A percentile compares a stretch with the other conserved stretches of the same genome.
Conservation (phyloP, 2,888 invertebrate genomes). For the Ormyrus thymus region DNA sequence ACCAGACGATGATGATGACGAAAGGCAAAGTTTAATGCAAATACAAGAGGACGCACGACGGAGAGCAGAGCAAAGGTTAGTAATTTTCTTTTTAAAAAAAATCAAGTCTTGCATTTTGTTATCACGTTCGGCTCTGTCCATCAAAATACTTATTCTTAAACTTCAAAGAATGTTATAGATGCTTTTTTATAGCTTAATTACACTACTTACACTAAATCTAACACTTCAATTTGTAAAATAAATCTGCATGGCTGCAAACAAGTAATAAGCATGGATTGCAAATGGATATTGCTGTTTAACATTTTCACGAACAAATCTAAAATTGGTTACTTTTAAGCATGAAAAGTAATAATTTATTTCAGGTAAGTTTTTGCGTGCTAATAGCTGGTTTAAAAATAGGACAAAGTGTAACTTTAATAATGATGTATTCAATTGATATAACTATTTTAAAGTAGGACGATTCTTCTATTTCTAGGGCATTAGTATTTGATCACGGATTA, state of each 20-base stretch:
- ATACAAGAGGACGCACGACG: slow-evolving; percentile 66
- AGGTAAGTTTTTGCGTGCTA: slow-evolving; percentile 32
- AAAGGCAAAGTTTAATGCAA: slow-evolving; percentile 67
- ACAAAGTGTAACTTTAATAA: neutral
- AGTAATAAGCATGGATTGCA: slow-evolving; percentile 39
- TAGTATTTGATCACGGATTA: slow-evolving; percentile 88
- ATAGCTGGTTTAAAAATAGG: slow-evolving; percentile 23
- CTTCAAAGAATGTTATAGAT: slow-evolving; percentile 46
- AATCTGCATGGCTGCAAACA: slow-evolving; percentile 39
- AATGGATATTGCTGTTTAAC: slow-evolving; percentile 41
- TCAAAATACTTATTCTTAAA: slow-evolving; percentile 23
- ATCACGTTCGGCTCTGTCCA: slow-evolving; percentile 13
- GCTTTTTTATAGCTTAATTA: slow-evolving; percentile 48
- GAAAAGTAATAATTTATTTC: slow-evolving; percentile 18
- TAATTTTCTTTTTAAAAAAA: neutral
- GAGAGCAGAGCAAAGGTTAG: slow-evolving; percentile 67
- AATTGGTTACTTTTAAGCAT: slow-evolving; percentile 33
- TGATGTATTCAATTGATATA: neutral
- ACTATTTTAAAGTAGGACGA: neutral
- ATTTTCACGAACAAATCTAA: slow-evolving; percentile 32
- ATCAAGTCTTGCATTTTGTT: too few species aligned
- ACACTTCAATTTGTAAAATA: slow-evolving; percentile 23
- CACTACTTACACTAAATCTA: slow-evolving; percentile 35
- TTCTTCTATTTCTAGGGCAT: slow-evolving; percentile 73
- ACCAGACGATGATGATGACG: slow-evolving; percentile 64